Conservation (phyloP, 2,113 vertebrate species). For the Sula dactylatra region DNA sequence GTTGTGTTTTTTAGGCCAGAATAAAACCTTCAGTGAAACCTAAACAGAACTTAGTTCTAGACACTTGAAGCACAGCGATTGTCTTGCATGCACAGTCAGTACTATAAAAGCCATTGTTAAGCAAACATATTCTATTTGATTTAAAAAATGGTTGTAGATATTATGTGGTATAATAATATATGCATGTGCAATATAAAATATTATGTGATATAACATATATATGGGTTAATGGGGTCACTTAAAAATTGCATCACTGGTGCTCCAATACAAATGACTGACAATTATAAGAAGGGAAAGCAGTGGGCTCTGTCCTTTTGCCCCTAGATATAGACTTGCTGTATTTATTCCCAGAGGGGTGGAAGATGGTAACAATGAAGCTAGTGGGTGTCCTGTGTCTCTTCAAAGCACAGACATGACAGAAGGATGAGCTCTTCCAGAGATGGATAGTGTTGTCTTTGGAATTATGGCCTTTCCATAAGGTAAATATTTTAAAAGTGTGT, state of each 20-base stretch:
- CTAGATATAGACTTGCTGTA: neutral
- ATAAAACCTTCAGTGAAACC: neutral
- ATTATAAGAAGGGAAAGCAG: neutral
- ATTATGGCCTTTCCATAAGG: neutral
- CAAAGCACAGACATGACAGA: neutral
- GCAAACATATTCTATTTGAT: neutral
- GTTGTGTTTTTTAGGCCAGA: neutral
- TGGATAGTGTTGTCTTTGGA: neutral
- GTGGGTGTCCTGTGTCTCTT: neutral
- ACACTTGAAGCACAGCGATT: accelerated
- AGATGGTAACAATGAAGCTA: neutral
- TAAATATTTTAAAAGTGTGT: neutral
- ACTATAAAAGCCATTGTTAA: neutral
- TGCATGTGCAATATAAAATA: neutral
- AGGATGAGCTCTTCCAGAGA: neutral
- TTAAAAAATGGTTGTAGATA: neutral
- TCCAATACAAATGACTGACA: neutral
- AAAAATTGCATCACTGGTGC: accelerated
- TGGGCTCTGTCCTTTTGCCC: neutral
- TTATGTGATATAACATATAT: neutral
- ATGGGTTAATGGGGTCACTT: neutral
- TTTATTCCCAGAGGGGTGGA: neutral
- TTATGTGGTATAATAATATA: neutral
- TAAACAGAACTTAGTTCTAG: neutral
- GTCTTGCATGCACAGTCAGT: neutral